Percentiles rank a stretch among this genome's conserved stretches.
phyloP scores from a whole-genome alignment of 2,113 vertebrate species.

The Nerophis ophidion region DNA sequence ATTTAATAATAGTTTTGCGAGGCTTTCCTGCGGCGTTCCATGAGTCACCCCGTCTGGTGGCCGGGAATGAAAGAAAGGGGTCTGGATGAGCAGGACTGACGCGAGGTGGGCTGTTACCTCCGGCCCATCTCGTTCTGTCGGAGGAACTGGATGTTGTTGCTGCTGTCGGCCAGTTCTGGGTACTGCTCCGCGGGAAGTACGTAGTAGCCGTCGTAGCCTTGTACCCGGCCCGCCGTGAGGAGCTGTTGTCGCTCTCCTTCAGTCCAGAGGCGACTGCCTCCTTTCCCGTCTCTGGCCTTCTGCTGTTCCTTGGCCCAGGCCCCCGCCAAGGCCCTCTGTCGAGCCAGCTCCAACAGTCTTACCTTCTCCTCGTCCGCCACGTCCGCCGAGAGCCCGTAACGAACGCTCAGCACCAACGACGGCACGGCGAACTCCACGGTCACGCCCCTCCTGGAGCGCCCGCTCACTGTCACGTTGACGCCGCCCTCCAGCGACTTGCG shows the following conservation, averaged over 20 bases:
- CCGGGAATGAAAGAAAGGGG: constrained; percentile 40
- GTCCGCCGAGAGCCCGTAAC: constrained; percentile 87
- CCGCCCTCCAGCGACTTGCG: constrained; percentile 89
- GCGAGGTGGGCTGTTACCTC: constrained; percentile 92
- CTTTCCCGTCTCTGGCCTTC: constrained; percentile 86
- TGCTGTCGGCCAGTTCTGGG: constrained; percentile 98
- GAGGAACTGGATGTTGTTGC: constrained; percentile 99
- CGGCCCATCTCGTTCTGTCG: constrained; percentile 99
- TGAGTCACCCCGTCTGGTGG: constrained; percentile 79
- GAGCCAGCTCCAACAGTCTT: constrained; percentile 87
- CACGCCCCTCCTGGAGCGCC: constrained; percentile 88
- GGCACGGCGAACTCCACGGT: constrained; percentile 87
- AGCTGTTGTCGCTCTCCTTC: constrained; percentile 98
- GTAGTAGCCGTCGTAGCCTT: constrained; percentile 97
- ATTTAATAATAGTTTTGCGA: constrained; percentile 71
- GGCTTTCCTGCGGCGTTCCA: constrained; percentile 87
- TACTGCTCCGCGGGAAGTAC: constrained; percentile 97
- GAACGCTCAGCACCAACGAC: constrained; percentile 85
- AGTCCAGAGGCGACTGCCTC: constrained; percentile 94
- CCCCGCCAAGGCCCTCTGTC: constrained; percentile 84
- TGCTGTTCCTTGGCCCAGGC: constrained; percentile 96
- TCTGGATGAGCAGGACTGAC: constrained; percentile 34
- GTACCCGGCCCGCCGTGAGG: constrained; percentile 86
- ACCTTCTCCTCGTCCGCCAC: constrained; percentile 93
- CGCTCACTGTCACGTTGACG: constrained; percentile 89